These are phyloP conservation scores for Microplitis mediator DNA, from an alignment of 1,140 invertebrate genomes.

Conservation along the genomic window DNA sequence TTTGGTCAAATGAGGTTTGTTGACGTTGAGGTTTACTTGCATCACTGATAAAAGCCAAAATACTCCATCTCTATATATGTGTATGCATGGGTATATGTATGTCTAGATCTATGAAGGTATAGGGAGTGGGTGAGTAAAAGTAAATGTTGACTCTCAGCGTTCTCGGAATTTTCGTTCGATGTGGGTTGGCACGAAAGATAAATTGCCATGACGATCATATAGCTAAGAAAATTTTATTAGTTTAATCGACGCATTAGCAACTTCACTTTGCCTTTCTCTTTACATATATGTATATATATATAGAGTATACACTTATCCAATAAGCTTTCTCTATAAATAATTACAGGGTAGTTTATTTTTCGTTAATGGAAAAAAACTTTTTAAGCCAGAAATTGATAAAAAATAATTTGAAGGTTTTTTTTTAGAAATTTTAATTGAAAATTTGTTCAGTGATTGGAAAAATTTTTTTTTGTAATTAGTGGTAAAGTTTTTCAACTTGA, in stretches of 20 bases:
- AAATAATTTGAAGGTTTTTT: neutral
- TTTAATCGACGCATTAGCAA: constrained; percentile 34
- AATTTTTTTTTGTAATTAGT: neutral
- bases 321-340: no score
- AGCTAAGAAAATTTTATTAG: constrained; percentile 45
- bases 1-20: neutral
- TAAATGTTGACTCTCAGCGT: constrained; percentile 44
- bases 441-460: neutral
- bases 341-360: no score
- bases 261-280: no score
- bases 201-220: constrained; percentile 10
- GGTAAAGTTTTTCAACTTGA: no score
- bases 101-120: neutral
- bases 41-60: neutral
- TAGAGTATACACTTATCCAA: no score
- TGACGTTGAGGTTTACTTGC: neutral
- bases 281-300: neutral
- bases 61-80: no score
- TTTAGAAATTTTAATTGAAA: neutral
- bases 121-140: constrained; percentile 26
- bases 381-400: no score
- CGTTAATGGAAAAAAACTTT: no score
- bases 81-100: no score
- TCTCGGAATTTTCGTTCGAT: constrained; percentile 26
- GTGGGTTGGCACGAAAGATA: constrained; percentile 25